phyloP scores from a whole-genome alignment of 2,888 invertebrate species.

The Eurytoma californica region DNA sequence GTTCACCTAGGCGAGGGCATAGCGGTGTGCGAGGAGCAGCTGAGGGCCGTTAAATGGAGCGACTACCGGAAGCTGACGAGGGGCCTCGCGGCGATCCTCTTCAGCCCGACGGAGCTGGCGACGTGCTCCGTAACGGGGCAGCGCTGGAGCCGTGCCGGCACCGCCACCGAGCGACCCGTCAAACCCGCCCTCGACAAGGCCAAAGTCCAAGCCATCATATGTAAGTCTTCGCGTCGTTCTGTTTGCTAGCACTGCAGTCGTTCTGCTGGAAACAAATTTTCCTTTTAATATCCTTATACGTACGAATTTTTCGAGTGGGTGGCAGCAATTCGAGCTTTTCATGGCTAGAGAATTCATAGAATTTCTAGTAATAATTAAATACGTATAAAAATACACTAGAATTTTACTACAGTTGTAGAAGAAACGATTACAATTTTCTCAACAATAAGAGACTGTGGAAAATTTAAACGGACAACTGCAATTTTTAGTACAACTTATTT shows the following conservation, averaged over 20 bases:
- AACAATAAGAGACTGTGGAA: no score
- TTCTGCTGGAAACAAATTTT: no score
- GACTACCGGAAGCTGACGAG: constrained; percentile 85
- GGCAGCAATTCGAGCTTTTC: no score
- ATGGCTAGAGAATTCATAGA: no score
- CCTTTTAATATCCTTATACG: no score
- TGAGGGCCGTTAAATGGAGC: constrained; percentile 85
- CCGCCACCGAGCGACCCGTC: constrained; percentile 82
- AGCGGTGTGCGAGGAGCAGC: constrained; percentile 83
- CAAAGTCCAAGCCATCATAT: constrained; percentile 85
- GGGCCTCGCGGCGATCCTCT: constrained; percentile 84
- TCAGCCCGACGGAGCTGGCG: constrained; percentile 84
- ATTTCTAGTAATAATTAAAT: no score
- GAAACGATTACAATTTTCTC: no score
- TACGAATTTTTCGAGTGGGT: no score
- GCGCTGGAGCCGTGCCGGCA: constrained; percentile 85
- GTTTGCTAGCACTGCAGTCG: background rate
- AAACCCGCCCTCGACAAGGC: constrained; percentile 84
- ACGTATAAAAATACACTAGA: no score
- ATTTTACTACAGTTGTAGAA: no score
- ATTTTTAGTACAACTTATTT: no score
- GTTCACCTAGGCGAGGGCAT: constrained; percentile 85
- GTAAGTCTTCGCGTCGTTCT: constrained; percentile 72
- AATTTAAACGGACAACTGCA: no score
- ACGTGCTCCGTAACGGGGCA: constrained; percentile 86